Evolutionary conservation across 2,888 invertebrate genomes (phyloP).

Genomic region (Aphidius colemani): DNA sequence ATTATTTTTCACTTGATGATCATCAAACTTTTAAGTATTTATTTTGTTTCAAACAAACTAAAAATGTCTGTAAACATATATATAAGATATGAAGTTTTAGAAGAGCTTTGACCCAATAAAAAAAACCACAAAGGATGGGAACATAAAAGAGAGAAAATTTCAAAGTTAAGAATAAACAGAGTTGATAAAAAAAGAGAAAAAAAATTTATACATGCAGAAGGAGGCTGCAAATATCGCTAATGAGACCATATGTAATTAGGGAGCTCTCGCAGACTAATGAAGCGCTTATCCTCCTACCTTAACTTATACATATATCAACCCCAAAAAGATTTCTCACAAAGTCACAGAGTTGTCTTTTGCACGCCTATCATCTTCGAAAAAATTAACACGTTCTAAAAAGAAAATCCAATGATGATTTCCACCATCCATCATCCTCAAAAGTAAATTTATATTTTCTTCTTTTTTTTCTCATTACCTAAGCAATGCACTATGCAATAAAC

Average conservation of each 20-base stretch:
- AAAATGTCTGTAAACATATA: too few relatives aligned
- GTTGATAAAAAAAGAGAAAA: conserved; percentile 38
- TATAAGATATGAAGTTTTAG: too few relatives aligned
- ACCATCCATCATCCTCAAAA: neutral
- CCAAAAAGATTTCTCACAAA: conserved; percentile 35
- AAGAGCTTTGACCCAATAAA: conserved; percentile 35
- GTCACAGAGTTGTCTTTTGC: conserved; percentile 26
- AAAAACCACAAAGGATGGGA: conserved; percentile 43
- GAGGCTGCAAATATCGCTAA: conserved; percentile 47
- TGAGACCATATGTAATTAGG: conserved; percentile 60
- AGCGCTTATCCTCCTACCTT: conserved; percentile 57
- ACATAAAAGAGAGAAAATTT: conserved; percentile 27
- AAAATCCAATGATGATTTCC: conserved; percentile 24
- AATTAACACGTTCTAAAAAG: conserved; percentile 33
- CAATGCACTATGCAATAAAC: conserved; percentile 26
- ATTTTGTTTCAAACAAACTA: too few relatives aligned
- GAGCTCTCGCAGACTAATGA: conserved; percentile 61
- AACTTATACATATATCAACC: conserved; percentile 43
- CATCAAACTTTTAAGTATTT: too few relatives aligned
- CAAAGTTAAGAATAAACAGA: conserved; percentile 25
- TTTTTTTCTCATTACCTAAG: conserved; percentile 40
- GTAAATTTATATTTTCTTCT: too few relatives aligned
- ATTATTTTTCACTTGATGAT: too few relatives aligned
- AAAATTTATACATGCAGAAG: too few relatives aligned
- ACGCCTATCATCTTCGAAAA: conserved; percentile 39